Base-by-base conservation (phyloP, 1,140 invertebrate genomes). In the Scylla paramamosain region DNA sequence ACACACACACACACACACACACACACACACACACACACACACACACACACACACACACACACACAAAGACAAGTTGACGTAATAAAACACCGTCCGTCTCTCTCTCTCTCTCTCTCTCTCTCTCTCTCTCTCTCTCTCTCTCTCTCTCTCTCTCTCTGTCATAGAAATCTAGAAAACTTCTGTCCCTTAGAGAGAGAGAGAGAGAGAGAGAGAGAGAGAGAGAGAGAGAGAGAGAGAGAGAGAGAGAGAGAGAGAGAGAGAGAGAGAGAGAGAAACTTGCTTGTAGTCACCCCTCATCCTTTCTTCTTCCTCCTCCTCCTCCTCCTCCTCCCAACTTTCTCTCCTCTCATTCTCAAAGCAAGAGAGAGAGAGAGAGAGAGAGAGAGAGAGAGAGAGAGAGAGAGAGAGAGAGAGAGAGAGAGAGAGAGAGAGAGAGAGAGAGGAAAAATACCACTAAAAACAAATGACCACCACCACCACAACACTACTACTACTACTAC, bases 401-500 rank as follows among this genome's bases (percentile, higher is more conserved):
- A 89, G 87, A 89, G 87, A 89, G 87, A 89, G 87, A 89, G 87
- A 89, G 87, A 89, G 87, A 89, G 87, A 92, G 90, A 67, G 48
- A 77, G 52, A 67, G 46, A 48, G 46, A 48, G 46, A 90, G 89
- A 91, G 89, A 48, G 46, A 52, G 4, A 7, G 88, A 14, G 12
- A 10, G 20, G n/a, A 45, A 46, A 16, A 39, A n/a, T n/a, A n/a
- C n/a, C n/a, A n/a, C n/a, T n/a, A n/a, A n/a, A n/a, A n/a, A n/a
- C n/a, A n/a, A n/a, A n/a, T n/a, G n/a, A n/a, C n/a, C n/a, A n/a
- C n/a, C n/a, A n/a, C n/a, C n/a, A n/a, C n/a, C n/a, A n/a, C n/a
- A n/a, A n/a, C 8, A n/a, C 67, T 77, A 77, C 25, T 77, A 77
- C 25, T 77, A 77, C 25, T 77, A 77, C 67, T n/a, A 77, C 67